A percentile compares a stretch with the other conserved stretches of the same genome.
Evolutionary conservation across 2,113 vertebrate species (phyloP).

Genomic region (Varanus komodoensis): DNA sequence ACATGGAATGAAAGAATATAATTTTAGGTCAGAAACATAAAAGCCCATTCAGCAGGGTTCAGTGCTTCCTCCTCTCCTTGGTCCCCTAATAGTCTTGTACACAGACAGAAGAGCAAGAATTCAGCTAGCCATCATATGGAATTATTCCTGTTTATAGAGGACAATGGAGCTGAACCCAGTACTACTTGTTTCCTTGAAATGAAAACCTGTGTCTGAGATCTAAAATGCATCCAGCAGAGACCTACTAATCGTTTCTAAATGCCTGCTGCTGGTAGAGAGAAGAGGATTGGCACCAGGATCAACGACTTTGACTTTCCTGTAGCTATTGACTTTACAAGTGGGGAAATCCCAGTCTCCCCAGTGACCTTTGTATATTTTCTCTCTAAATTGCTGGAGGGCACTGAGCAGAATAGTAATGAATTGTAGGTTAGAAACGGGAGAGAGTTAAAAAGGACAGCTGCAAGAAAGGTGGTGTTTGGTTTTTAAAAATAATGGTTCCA

Average conservation of each 20-base stretch:
- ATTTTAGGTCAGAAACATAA: background rate
- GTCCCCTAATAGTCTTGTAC: background rate
- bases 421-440: slow-evolving; percentile 42
- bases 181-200: slow-evolving; percentile 29
- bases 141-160: background rate
- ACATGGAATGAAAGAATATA: background rate
- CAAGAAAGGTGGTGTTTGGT: slow-evolving; percentile 1
- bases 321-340: slow-evolving; percentile 8
- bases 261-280: slow-evolving; percentile 35
- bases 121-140: background rate
- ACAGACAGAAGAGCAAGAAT: background rate
- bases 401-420: slow-evolving; percentile 51
- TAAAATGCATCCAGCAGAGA: slow-evolving; percentile 37
- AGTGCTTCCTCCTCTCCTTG: background rate
- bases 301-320: slow-evolving; percentile 30
- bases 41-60: background rate
- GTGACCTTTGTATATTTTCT: slow-evolving; percentile 46
- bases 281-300: slow-evolving; percentile 26
- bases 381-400: slow-evolving; percentile 48
- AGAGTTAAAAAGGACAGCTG: slow-evolving; percentile 41
- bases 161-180: slow-evolving; percentile 28
- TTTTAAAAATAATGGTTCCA: background rate
- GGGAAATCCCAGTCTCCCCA: slow-evolving; percentile 36
- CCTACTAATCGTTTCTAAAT: slow-evolving; percentile 48
- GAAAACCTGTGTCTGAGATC: slow-evolving; percentile 32